Percentiles rank a stretch among this genome's conserved stretches.
Evolutionary conservation across 2,797 vertebrate species (phyloP).

Genomic region (Adelosebastes latens): DNA sequence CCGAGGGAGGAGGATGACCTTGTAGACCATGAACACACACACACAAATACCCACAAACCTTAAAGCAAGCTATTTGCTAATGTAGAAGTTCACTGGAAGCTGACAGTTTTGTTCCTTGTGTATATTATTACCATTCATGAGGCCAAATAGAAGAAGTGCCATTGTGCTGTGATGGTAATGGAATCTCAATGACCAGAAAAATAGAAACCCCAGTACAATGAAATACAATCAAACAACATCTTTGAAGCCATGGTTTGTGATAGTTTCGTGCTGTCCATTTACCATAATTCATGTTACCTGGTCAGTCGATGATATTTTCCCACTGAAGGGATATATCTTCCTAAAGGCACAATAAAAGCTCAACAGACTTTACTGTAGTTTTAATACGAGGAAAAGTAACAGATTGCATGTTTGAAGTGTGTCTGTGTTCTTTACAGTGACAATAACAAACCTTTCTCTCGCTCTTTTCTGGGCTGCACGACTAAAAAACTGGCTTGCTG

Average conservation of each 20-base stretch:
- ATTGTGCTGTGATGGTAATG: background rate
- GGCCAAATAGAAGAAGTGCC: background rate
- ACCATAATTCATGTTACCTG: background rate
- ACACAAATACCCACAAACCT: slow-evolving; percentile 1
- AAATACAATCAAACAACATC: background rate
- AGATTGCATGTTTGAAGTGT: slow-evolving; percentile 31
- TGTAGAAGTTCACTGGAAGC: background rate
- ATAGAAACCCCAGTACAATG: background rate
- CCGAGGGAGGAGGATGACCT: slow-evolving; percentile 47
- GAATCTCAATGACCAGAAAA: background rate
- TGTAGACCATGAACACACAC: slow-evolving; percentile 14
- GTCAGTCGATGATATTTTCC: background rate
- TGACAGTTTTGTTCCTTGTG: background rate
- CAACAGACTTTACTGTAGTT: background rate
- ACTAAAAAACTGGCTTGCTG: background rate
- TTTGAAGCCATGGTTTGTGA: background rate
- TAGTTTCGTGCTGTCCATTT: background rate
- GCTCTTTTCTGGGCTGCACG: background rate
- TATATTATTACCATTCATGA: background rate
- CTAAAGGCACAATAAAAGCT: slow-evolving; percentile 1
- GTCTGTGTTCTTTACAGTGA: slow-evolving; percentile 11
- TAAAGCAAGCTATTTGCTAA: slow-evolving; percentile 1
- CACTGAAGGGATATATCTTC: background rate
- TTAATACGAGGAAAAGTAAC: slow-evolving; percentile 10
- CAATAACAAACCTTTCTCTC: slow-evolving; percentile 11